Evolutionary conservation across 2,888 invertebrate species (phyloP), one percentile per base, ranked within the genome.

Genomic region (Drosophila aldrichi): DNA sequence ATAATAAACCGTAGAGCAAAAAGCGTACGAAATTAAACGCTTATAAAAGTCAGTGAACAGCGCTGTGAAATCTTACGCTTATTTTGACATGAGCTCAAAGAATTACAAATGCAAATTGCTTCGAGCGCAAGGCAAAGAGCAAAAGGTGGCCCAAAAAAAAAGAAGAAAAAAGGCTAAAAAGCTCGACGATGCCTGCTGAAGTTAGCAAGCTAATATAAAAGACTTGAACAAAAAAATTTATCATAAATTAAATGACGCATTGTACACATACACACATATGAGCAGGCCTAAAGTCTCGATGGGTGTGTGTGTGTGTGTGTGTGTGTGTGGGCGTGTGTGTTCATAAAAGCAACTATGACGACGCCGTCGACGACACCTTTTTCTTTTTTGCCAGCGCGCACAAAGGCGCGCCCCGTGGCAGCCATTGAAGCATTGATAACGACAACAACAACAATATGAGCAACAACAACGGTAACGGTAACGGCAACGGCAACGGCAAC

Each of bases 91-190:
- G 79, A 80, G 88, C 81, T 81, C 65, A 84, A 82, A 65, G 77
- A 90, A 90, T 89, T 90, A 87, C 81, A 80, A 84, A 89, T 90
- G 86, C 89, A 90, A 89, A 89, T 90, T 89, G 89, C 79, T 77
- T 80, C 63, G 18, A 49, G 51, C 69, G 43, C 67, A 60, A 62
- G 43, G 66, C 63, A 70, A 67, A 68, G 56, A 65, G 51, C 54
- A 71, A 67, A 51, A 41, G 29, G 38, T 57, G 57, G 57, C 57
- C 32, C 18, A n/a, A n/a, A 18, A 38, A 16, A n/a, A 12, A 34
- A 36, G 69, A 55, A 18, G 16, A 16, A 44, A 49, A 70, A 79
- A 77, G 77, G 57, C 43, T 58, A n/a, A 25, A 69, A 52, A 54
- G 54, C 57, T 34, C 73, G 43, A 22, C 58, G 58, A 34, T 34